Base-by-base conservation (phyloP, 2,113 vertebrate species). In the Neolamprologus ventralis region DNA sequence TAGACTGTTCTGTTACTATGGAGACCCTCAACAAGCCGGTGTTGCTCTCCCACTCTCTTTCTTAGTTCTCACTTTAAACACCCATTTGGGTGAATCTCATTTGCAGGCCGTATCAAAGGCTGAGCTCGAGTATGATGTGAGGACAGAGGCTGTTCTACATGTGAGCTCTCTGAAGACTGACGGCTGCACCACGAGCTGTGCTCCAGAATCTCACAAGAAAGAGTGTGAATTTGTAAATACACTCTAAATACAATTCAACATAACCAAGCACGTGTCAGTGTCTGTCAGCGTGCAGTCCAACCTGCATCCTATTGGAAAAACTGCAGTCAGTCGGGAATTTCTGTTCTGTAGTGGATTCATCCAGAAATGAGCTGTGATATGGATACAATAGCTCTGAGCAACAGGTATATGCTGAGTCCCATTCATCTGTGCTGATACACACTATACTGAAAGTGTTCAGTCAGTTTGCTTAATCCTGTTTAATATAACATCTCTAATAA, bases 1-100 rank as follows among this genome's bases (percentile, higher is more conserved):
- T 90, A 90, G 94, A 92, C 94, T 88, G 93, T 84, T 85, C 86
- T 14, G 95, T 96, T 95, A 33, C 95, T 94, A 95, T 96, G 94
- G 95, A 88, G 92, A 96, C 93, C 58, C 83, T 89, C 91, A 94
- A 88, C 84, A 95, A 94, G 92, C 89, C 81, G 7, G 71, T 89
- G 37, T 80, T 51, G 5, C 26, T 85, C 80, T 80, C n/a, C 63
- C 85, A 3, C 63, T 80, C 47, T 55, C 47, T 45, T 84, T 60
- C 55, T 73, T 28, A 45, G 87, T 85, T 86, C 57, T 83, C 79
- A 45, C 80, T 84, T 83, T 81, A 75, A 83, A 83, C 49, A 65
- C 49, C 71, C 26, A 33, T 87, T 89, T 86, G 26, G 28, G 31
- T 73, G 82, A 91, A 73, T 87, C 87, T 89, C 55, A 89, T 90